A percentile compares a stretch with the other conserved stretches of the same genome.
Conservation (phyloP, 2,797 vertebrate species). For the Coluber constrictor region DNA sequence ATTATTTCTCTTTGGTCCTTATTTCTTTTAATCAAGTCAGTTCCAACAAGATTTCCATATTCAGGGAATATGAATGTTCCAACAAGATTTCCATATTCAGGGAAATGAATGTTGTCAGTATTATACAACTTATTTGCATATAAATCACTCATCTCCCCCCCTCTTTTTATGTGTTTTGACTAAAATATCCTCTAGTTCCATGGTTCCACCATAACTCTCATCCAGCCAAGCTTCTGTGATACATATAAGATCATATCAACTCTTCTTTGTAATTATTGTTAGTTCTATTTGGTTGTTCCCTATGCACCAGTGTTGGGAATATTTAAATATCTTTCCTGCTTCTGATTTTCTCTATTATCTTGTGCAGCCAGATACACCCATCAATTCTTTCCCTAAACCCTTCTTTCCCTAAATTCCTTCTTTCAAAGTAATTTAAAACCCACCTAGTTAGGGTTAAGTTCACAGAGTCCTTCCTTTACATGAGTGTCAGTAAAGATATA, state of each 20-base stretch:
- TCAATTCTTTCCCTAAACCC: background rate
- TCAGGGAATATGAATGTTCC: background rate
- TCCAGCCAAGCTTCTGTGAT: background rate
- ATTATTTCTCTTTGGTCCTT: background rate
- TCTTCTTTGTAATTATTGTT: background rate
- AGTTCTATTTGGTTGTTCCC: background rate
- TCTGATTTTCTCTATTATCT: background rate
- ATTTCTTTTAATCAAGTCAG: background rate
- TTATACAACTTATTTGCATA: background rate
- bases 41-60: background rate
- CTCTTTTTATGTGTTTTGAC: background rate
- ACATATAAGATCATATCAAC: background rate
- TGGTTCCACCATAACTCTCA: background rate
- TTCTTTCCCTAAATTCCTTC: background rate
- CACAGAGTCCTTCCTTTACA: slow-evolving; percentile 18
- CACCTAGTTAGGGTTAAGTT: slow-evolving; percentile 1
- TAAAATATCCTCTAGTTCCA: background rate
- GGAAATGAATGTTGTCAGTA: background rate
- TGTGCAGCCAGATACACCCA: background rate
- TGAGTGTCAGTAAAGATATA: slow-evolving; percentile 8
- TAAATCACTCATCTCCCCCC: background rate
- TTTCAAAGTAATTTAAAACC: background rate
- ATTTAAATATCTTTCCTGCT: background rate
- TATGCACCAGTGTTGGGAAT: background rate
- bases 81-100: background rate